These are phyloP conservation scores for Phalacrocorax aristotelis DNA, from an alignment of 2,113 vertebrate species.

Conservation along the genomic window DNA sequence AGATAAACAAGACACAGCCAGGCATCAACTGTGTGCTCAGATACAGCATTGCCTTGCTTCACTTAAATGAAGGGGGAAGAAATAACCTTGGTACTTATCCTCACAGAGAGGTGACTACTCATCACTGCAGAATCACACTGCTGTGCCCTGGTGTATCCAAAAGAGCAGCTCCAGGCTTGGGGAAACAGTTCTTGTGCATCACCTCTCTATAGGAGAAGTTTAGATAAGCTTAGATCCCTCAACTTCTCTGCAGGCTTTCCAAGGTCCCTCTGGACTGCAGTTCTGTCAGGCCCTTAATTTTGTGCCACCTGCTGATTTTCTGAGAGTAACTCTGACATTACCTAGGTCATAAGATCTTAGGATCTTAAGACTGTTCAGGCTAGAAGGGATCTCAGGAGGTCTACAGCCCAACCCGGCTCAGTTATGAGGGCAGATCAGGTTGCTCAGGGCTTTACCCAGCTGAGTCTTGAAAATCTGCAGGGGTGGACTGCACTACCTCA, in stretches of 20 bases:
- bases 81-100: neutral
- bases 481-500: neutral
- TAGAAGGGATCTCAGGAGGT: neutral
- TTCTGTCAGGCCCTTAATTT: neutral
- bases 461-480: neutral
- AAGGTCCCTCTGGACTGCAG: neutral
- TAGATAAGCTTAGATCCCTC: neutral
- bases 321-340: neutral
- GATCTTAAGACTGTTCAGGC: neutral
- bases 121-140: neutral
- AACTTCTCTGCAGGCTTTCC: neutral
- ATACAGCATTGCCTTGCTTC: neutral
- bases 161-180: neutral
- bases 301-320: neutral
- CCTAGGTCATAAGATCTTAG: neutral
- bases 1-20: neutral
- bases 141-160: neutral
- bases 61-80: neutral
- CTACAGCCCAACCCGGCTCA: neutral
- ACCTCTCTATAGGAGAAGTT: neutral
- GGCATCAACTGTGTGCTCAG: neutral
- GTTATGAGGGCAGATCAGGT: neutral
- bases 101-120: neutral
- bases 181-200: neutral
- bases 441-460: neutral